Base-by-base conservation (phyloP, 2,113 vertebrate genomes). In the Ophiodon elongatus region DNA sequence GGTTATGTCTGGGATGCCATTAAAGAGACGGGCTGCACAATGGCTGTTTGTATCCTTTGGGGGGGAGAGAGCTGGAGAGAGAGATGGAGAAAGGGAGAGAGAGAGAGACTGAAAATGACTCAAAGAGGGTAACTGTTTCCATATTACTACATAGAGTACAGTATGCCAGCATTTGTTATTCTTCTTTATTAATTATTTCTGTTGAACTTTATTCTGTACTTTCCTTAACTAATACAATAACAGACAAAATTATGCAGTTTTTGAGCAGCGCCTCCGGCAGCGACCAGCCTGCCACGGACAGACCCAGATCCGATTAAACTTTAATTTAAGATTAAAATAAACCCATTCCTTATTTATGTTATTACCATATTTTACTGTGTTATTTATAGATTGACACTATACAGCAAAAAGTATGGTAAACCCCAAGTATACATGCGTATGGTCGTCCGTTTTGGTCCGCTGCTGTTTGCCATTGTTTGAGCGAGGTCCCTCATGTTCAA, bases 11-110 rank as follows among this genome's bases (percentile, higher is more conserved):
- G 83, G 17, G 78, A 63, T 79, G 84, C 91, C 85, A 86, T 94
- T 93, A 94, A 88, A 89, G 83, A 83, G 89, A 88, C 71, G 75
- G 82, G 73, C 79, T 79, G 50, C 74, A 93, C 91, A 93, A 94
- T 91, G 90, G 85, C 84, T 90, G 86, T 91, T 93, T 95, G 92
- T 95, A 66, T 84, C 71, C 80, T 86, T 70, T 6, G 2, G 66
- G 77, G 50, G 70, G 67, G 71, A 76, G 59, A 13, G 60, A 11
- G 65, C 52, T 29, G 27, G 65, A 27, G 9, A 14, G 50, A 29
- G 68, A 7, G 71, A 35, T 41, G 64, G 62, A n/a, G 27, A 25
- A 9, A 19, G 33, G n/a, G 19, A 15, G 69, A 66, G 64, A 77
- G 69, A 69, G 71, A 81, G 21, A 65, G 39, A 19, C 14, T 50